Conservation (phyloP, 2,797 vertebrate genomes). For the Siniperca scherzeri region DNA sequence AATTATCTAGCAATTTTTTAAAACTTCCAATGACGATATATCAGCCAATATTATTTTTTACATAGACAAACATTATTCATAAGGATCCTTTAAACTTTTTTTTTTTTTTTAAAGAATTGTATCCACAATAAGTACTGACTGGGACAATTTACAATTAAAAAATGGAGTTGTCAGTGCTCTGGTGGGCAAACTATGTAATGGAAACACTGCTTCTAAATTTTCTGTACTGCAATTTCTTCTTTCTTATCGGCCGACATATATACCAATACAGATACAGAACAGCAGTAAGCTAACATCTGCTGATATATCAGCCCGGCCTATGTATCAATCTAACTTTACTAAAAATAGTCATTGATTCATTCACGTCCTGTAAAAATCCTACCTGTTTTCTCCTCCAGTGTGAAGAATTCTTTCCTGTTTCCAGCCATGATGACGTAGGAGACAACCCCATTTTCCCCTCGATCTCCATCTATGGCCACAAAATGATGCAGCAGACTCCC, state of each 20-base stretch:
- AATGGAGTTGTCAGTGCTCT: not conserved
- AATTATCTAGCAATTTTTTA: not conserved
- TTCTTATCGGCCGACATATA: not conserved
- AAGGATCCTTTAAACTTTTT: not conserved
- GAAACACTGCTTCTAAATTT: not conserved
- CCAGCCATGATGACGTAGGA: slow-evolving; percentile 87
- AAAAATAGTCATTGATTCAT: not conserved
- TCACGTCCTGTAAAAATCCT: slow-evolving; percentile 9
- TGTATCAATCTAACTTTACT: too few species aligned
- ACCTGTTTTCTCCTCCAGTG: slow-evolving; percentile 91
- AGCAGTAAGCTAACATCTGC: not conserved
- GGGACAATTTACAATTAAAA: not conserved
- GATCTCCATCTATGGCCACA: slow-evolving; percentile 89
- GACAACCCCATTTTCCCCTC: slow-evolving; percentile 87
- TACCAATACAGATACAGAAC: not conserved
- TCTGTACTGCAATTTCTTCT: not conserved
- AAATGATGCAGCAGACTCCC: slow-evolving; percentile 89
- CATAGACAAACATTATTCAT: not conserved
- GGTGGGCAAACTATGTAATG: not conserved
- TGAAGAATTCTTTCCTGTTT: slow-evolving; percentile 86
- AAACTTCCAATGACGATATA: not conserved
- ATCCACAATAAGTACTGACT: not conserved
- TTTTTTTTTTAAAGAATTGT: not conserved
- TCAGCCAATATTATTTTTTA: not conserved
- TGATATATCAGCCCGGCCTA: not conserved